Evolutionary conservation across 2,888 invertebrate genomes (phyloP).

Genomic region (Stegophylla sp.): DNA sequence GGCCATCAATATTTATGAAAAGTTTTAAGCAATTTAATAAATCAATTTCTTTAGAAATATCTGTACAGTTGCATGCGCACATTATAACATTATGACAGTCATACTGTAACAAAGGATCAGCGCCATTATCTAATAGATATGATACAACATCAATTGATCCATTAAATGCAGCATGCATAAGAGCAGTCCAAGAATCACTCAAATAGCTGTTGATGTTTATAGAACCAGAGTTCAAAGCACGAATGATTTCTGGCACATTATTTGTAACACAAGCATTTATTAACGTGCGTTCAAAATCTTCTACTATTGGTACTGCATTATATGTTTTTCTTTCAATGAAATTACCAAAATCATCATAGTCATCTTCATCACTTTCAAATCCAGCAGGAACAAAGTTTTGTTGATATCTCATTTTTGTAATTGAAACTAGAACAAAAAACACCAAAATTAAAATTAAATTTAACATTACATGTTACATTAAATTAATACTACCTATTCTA

Average conservation of each 20-base stretch:
- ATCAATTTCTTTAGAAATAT: background rate
- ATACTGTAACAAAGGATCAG: constrained; percentile 28
- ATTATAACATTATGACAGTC: constrained; percentile 49
- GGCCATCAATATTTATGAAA: background rate
- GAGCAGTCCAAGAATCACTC: constrained; percentile 21
- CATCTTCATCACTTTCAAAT: constrained; percentile 33
- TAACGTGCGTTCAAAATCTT: constrained; percentile 9
- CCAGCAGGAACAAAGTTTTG: constrained; percentile 32
- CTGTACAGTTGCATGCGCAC: constrained; percentile 41
- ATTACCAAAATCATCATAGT: constrained; percentile 44
- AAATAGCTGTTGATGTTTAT: constrained; percentile 26
- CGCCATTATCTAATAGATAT: constrained; percentile 52
- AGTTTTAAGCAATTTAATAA: constrained; percentile 40
- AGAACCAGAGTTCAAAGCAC: constrained; percentile 4
- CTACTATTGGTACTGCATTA: background rate
- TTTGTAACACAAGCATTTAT: constrained; percentile 5
- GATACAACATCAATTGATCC: constrained; percentile 39
- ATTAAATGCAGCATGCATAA: constrained; percentile 40
- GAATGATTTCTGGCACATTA: constrained; percentile 31
- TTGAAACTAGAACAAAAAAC: constrained; percentile 21
- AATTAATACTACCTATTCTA: background rate
- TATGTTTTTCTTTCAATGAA: background rate
- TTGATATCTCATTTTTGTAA: constrained; percentile 3
- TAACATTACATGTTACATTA: background rate
- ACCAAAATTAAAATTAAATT: background rate